Base-by-base conservation (phyloP, 2,888 invertebrate species). In the Strigamia maritima region DNA sequence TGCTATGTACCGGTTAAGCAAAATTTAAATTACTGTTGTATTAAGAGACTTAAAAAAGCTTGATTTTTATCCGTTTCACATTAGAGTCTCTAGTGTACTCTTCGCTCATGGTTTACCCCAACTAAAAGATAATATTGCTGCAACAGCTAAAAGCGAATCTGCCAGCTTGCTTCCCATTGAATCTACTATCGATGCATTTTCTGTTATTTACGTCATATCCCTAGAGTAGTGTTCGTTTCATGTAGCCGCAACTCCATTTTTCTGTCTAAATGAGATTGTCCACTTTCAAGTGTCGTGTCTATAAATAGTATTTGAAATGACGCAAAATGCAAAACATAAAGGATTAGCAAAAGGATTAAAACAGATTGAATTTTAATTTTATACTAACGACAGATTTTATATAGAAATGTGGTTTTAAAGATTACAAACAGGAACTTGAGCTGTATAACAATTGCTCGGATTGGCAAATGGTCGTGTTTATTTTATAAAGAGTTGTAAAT, bases 231-330 rank as follows among this genome's bases (percentile, higher is more conserved):
- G 24, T 60, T 60, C 60, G 19, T 60, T 60, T 60, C 60, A 60
- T 60, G 60, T 24, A 10, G 24, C 24, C 60, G 60, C 60, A 24
- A 19, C 24, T 60, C 22, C 60, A 60, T 60, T 60, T 60, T 60
- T 60, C 24, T 22, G 7, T 60, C 60, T 24, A 60, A 60, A 60
- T 60, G 60, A 60, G 60, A 60, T 60, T 60, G 60, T 60, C 60
- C 19, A 60, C 60, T 60, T 60, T 60, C 60, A 60, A 60, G 24
- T 19, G 24, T 19, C 60, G 12, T 19, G 24, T 24, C 60, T 60
- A 60, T 19, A 60, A 60, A 60, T 60, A 60, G 60, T 12, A 3
- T 10, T 60, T 22, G 60, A 60, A 19, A 22, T 60, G 22, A 60
- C 60, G 60, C 60, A 60, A 60, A 19, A 2, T 12, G 22, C n/a